These are phyloP conservation scores for Caenorhabditis drosophilae DNA, from an alignment of 2,888 invertebrate species.

Conservation along the genomic window DNA sequence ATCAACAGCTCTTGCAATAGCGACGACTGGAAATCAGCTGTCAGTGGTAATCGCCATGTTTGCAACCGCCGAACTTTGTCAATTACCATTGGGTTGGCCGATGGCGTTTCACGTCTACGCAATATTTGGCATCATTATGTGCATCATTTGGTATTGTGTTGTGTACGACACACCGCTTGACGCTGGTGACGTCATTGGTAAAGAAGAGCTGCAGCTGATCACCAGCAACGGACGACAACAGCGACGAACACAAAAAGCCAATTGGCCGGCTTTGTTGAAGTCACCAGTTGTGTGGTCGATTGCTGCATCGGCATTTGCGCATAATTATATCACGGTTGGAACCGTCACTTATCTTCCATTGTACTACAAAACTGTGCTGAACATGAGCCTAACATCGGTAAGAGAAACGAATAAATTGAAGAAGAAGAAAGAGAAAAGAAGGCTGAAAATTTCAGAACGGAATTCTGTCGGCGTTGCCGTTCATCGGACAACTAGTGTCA, in stretches of 20 bases:
- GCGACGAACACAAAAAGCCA: conserved; percentile 24
- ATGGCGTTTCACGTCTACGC: conserved; percentile 66
- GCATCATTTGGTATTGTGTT: conserved; percentile 54
- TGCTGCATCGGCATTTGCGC: conserved; percentile 63
- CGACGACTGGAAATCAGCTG: conserved; percentile 67
- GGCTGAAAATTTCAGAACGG: conserved; percentile 56
- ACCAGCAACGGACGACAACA: conserved; percentile 6
- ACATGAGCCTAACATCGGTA: conserved; percentile 64
- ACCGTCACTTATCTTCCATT: conserved; percentile 66
- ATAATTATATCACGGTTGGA: conserved; percentile 67
- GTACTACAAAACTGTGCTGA: conserved; percentile 65
- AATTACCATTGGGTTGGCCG: conserved; percentile 66
- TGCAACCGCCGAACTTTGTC: conserved; percentile 66
- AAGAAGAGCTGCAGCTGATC: conserved; percentile 49
- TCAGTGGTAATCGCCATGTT: conserved; percentile 67
- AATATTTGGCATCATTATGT: conserved; percentile 57
- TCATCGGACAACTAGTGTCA: conserved; percentile 63
- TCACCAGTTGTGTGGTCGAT: conserved; percentile 66
- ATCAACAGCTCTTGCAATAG: conserved; percentile 63
- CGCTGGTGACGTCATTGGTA: conserved; percentile 38
- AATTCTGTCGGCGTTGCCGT: conserved; percentile 65
- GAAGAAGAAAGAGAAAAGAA: not conserved
- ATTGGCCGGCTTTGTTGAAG: conserved; percentile 54
- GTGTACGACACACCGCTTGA: conserved; percentile 58
- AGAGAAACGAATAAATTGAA: conserved; percentile 1